Evolutionary conservation across 2,888 invertebrate genomes (phyloP).

Genomic region (Tribolium freemani): DNA sequence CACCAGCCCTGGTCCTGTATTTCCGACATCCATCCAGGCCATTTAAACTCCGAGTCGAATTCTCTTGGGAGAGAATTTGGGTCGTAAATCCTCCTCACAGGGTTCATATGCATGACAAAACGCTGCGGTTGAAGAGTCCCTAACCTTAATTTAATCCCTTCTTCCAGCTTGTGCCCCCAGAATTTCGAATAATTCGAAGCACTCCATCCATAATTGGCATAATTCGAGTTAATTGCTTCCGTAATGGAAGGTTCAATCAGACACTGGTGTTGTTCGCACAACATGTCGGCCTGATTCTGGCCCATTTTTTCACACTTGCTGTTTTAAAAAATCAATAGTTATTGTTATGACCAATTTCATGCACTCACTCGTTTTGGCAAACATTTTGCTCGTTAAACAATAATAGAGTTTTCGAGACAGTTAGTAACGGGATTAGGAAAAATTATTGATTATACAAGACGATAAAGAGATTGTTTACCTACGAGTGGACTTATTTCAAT

Average conservation of each 20-base stretch:
- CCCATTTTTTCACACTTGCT: conserved; percentile 40
- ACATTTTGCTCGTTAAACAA: too few relatives aligned
- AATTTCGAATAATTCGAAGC: conserved; percentile 87
- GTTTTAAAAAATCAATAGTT: conserved; percentile 15
- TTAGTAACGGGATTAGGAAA: too few relatives aligned
- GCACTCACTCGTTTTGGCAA: too few relatives aligned
- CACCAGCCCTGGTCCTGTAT: conserved; percentile 83
- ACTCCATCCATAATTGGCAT: conserved; percentile 76
- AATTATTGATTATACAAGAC: too few relatives aligned
- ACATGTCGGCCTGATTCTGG: conserved; percentile 67
- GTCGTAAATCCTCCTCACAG: conserved; percentile 74
- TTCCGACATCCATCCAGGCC: conserved; percentile 81
- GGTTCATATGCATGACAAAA: conserved; percentile 72
- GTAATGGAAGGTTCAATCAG: conserved; percentile 81
- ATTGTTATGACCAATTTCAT: too few relatives aligned
- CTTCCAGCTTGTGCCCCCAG: conserved; percentile 85
- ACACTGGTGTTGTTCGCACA: conserved; percentile 82
- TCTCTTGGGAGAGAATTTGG: conserved; percentile 74
- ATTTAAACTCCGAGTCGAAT: conserved; percentile 84
- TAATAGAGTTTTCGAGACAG: too few relatives aligned
- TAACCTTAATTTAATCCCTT: conserved; percentile 75
- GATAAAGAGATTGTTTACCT: too few relatives aligned
- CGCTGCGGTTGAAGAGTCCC: conserved; percentile 71
- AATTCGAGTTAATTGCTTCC: conserved; percentile 74
- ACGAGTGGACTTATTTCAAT: too few relatives aligned